These are phyloP conservation scores for Carcharodon carcharias DNA, from an alignment of 2,797 vertebrate species.

Conservation along the genomic window DNA sequence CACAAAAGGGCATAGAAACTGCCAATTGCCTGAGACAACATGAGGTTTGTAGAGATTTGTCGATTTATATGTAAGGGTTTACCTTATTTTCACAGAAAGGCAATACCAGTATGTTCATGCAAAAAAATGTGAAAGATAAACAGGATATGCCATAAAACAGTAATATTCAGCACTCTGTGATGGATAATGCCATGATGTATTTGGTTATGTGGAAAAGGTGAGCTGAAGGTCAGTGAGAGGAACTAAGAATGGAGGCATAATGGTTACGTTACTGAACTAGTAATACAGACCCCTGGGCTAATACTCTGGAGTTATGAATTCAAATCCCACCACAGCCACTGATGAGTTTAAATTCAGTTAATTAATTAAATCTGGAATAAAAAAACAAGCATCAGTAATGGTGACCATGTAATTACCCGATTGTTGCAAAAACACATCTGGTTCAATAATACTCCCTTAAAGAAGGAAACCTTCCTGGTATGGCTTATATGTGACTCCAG, in stretches of 20 bases:
- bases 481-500: not conserved
- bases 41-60: not conserved
- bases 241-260: not conserved
- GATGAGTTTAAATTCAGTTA: not conserved
- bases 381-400: not conserved
- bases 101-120: not conserved
- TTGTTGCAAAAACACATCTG: not conserved
- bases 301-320: not conserved
- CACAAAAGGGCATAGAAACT: not conserved
- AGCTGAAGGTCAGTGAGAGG: not conserved
- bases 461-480: not conserved
- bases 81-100: not conserved
- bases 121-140: constrained; percentile 1
- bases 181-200: not conserved
- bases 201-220: not conserved
- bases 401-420: not conserved
- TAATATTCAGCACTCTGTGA: not conserved
- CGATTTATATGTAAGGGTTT: not conserved
- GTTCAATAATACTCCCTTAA: not conserved
- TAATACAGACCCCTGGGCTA: not conserved
- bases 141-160: not conserved
- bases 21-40: not conserved
- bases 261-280: not conserved
- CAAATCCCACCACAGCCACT: not conserved
- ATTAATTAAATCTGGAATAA: not conserved